Percentiles rank a stretch among this genome's conserved stretches.
phyloP scores from a whole-genome alignment of 2,113 vertebrate genomes.

The Hemiscyllium ocellatum region DNA sequence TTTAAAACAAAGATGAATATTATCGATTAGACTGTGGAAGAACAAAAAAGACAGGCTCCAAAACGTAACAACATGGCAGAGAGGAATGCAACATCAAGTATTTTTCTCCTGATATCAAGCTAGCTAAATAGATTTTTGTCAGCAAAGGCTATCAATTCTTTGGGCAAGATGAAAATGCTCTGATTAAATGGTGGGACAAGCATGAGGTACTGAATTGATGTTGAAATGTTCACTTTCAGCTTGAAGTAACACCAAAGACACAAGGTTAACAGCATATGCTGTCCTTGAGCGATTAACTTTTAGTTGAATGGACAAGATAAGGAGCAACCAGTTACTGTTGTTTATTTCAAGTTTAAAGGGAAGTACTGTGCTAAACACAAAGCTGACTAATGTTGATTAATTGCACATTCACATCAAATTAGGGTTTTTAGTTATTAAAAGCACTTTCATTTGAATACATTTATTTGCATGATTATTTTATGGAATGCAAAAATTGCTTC shows the following conservation, averaged over 20 bases:
- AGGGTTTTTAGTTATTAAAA: not conserved
- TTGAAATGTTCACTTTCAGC: not conserved
- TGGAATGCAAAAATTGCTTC: not conserved
- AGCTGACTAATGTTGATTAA: not conserved
- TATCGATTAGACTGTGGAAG: not conserved
- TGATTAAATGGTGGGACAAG: not conserved
- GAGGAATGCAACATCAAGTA: not conserved
- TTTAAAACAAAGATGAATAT: not conserved
- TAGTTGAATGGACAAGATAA: not conserved
- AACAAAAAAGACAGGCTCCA: not conserved
- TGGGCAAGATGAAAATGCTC: not conserved
- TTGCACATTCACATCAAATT: not conserved
- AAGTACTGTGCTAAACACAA: not conserved
- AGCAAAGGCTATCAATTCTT: not conserved
- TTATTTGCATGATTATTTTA: not conserved
- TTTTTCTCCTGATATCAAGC: not conserved
- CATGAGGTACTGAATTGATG: not conserved
- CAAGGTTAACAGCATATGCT: not conserved
- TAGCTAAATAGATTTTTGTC: not conserved
- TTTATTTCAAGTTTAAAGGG: not conserved
- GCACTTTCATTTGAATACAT: not conserved
- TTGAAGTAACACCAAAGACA: not conserved
- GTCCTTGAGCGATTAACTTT: not conserved
- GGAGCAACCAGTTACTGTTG: not conserved
- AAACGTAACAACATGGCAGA: not conserved